Conservation (phyloP, 2,888 invertebrate genomes). For the Tyria jacobaeae region DNA sequence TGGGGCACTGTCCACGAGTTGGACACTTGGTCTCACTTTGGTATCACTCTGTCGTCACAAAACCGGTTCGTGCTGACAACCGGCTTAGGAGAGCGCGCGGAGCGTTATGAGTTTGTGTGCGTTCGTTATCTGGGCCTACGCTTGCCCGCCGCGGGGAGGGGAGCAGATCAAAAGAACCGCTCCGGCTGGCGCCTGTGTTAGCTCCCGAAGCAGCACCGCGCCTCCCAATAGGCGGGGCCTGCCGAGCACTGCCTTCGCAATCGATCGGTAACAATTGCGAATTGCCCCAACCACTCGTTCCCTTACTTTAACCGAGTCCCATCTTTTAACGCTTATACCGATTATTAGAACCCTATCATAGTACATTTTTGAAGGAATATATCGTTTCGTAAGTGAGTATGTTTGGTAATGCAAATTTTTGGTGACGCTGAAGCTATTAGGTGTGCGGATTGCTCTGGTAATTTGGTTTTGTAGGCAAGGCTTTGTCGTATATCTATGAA, state of each 20-base stretch:
- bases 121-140: constrained; percentile 76
- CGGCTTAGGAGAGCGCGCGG: constrained; percentile 83
- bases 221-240: constrained; percentile 84
- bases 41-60: constrained; percentile 76
- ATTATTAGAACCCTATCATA: constrained; percentile 63
- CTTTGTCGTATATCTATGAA: constrained; percentile 74
- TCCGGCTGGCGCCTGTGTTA: constrained; percentile 75
- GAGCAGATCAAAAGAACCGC: constrained; percentile 81
- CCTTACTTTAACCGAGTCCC: constrained; percentile 61
- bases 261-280: constrained; percentile 78
- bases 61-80: constrained; percentile 84
- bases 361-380: constrained; percentile 41
- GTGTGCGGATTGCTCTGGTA: constrained; percentile 80
- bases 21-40: constrained; percentile 65
- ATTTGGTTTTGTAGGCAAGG: constrained; percentile 84
- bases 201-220: constrained; percentile 82
- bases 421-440: constrained; percentile 81
- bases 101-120: constrained; percentile 84
- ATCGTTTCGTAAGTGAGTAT: constrained; percentile 61
- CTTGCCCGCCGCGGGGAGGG: constrained; percentile 69
- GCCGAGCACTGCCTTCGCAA: constrained; percentile 79
- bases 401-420: constrained; percentile 77
- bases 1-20: constrained; percentile 65
- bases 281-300: constrained; percentile 62
- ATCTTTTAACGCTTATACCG: constrained; percentile 26